Percentiles rank a stretch among this genome's conserved stretches.
Conservation (phyloP, 2,888 invertebrate genomes). For the Ecliptopera silaceata region DNA sequence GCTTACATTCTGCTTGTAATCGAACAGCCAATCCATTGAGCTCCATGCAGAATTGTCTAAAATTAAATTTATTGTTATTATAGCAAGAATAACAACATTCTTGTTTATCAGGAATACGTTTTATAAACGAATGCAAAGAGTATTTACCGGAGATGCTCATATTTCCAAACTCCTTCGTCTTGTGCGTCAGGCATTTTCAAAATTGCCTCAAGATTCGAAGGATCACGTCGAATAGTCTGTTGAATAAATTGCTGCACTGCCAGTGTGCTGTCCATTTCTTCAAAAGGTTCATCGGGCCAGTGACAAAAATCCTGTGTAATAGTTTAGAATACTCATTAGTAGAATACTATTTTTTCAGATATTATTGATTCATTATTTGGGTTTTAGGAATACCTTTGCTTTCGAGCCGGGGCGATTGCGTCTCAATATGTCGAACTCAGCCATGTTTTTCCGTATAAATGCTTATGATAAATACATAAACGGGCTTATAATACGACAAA, state of each 20-base stretch:
- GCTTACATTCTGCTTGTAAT: constrained; percentile 97
- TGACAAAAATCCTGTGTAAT: constrained; percentile 93
- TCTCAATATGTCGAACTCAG: constrained; percentile 91
- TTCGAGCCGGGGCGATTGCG: constrained; percentile 96
- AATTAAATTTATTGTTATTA: constrained; percentile 35
- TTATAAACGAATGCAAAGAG: background rate
- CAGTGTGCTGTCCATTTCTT: constrained; percentile 99
- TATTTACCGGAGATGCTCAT: constrained; percentile 94
- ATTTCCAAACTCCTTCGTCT: constrained; percentile 99
- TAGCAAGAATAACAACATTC: background rate
- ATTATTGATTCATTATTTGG: no score
- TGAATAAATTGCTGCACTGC: constrained; percentile 99
- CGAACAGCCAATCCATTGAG: constrained; percentile 98
- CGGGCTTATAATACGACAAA: no score
- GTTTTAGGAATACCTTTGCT: constrained; percentile 85
- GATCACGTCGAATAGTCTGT: constrained; percentile 96
- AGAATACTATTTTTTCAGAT: no score
- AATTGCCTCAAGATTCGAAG: constrained; percentile 96
- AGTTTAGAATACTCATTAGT: no score
- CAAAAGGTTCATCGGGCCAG: constrained; percentile 99
- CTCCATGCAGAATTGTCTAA: constrained; percentile 99
- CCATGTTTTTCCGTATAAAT: constrained; percentile 82
- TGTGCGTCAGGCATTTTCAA: constrained; percentile 98
- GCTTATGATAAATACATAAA: background rate
- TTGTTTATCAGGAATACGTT: background rate